Evolutionary conservation across 2,888 invertebrate genomes (phyloP).

Genomic region (Polydrusus tereticollis): DNA sequence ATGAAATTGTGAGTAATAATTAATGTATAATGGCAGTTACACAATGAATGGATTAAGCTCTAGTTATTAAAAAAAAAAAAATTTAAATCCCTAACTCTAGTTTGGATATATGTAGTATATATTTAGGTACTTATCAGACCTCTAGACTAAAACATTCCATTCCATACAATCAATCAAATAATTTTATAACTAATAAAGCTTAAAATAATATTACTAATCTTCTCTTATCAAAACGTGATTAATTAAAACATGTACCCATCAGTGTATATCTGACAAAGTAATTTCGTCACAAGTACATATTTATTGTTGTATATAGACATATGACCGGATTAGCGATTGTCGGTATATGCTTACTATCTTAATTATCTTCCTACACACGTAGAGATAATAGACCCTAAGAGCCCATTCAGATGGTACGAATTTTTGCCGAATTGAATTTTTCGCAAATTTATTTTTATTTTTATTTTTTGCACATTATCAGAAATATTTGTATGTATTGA

Average conservation of each 20-base stretch:
- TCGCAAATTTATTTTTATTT: too few species aligned
- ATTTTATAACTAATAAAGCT: background rate
- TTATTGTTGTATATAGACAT: background rate
- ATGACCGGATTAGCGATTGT: background rate
- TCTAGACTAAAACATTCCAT: too few species aligned
- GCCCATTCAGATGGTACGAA: background rate
- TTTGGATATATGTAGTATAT: too few species aligned
- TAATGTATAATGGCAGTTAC: too few species aligned
- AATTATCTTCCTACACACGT: background rate
- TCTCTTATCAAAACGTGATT: background rate
- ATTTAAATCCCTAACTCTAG: too few species aligned
- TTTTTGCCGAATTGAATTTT: too few species aligned
- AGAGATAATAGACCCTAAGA: background rate
- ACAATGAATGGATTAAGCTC: too few species aligned
- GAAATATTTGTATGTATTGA: too few species aligned
- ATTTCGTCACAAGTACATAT: conserved; percentile 1
- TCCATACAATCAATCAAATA: background rate
- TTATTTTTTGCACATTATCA: too few species aligned
- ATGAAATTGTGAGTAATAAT: too few species aligned
- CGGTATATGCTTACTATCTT: background rate
- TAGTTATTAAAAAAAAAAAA: too few species aligned
- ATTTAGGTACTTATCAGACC: too few species aligned
- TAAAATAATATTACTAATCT: background rate
- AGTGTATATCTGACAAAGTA: background rate
- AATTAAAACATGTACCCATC: background rate